Base-by-base conservation (phyloP, 2,113 vertebrate species). In the Clarias macrocephalus region DNA sequence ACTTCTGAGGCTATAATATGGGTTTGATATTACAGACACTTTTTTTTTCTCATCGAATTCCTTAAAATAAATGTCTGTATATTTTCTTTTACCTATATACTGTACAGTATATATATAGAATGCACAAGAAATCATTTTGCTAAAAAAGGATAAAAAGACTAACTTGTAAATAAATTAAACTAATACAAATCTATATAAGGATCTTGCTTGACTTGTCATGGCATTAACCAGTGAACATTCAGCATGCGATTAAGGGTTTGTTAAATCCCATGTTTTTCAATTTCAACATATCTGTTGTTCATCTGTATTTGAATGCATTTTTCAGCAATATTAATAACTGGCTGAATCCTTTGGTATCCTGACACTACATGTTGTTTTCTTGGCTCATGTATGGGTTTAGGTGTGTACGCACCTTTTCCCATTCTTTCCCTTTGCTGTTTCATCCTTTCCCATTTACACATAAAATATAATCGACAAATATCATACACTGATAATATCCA, bases 1-100 rank as follows among this genome's bases (percentile, higher is more conserved):
- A 88, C 83, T 88, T 70, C 70, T 72, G 62, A 87, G 85, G 62
- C 70, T 88, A 81, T 88, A 89, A 83, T 59, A 70, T 72, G 63
- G 30, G 85, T 87, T 88, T 84, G 84, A 77, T 68, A 84, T 85
- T 83, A 23, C 72, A 33, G 80, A 10, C 56, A 7, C 23, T 48
- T 48, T 48, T 30, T 23, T 59, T 80, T 84, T 82, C 66, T 73
- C 66, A 23, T 15, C 73, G 6, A 68, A 85, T 59, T 83, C 75
- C 56, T 60, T 73, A 81, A 65, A 60, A 59, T 59, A 54, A 84
- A n/a, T 42, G 66, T 59, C 52, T 72, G 54, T 52, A 15, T 28
- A 37, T 79, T 16, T 23, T 13, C 30, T 33, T 1, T 28, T 37
- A 21, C 19, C 21, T 73, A 21, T 37, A 54, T 56, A 28, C 33